phyloP scores from a whole-genome alignment of 1,140 invertebrate genomes.

The Drosophila takahashii region DNA sequence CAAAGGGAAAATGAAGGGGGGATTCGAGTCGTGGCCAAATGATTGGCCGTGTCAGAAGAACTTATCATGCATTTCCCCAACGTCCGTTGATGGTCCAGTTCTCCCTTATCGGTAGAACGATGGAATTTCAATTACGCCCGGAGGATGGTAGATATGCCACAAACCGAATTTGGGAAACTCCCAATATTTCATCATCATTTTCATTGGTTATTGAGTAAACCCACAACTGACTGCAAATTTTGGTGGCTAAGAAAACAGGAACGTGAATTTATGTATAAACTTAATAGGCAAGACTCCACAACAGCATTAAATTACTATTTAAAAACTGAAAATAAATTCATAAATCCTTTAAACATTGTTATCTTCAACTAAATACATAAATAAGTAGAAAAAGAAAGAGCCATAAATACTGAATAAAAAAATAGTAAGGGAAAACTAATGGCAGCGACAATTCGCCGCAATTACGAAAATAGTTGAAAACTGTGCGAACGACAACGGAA shows the following conservation, averaged over 20 bases:
- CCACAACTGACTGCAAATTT: not conserved
- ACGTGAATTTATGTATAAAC: not conserved
- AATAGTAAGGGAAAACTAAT: slow-evolving; percentile 24
- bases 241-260: slow-evolving; percentile 4
- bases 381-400: slow-evolving; percentile 13
- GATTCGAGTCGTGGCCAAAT: slow-evolving; percentile 45
- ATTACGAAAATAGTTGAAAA: slow-evolving; percentile 58
- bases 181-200: not conserved
- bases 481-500: slow-evolving; percentile 59
- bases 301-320: slow-evolving; percentile 17
- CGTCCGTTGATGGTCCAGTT: slow-evolving; percentile 34
- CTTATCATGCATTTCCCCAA: slow-evolving; percentile 67
- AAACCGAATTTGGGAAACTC: slow-evolving; percentile 12
- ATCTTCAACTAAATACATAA: slow-evolving; percentile 33
- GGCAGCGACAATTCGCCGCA: slow-evolving; percentile 48
- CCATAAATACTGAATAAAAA: slow-evolving; percentile 16
- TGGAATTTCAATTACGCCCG: slow-evolving; percentile 68
- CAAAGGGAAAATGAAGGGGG: not conserved
- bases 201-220: not conserved
- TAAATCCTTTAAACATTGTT: slow-evolving; percentile 19
- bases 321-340: slow-evolving; percentile 27
- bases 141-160: slow-evolving; percentile 3
- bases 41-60: slow-evolving; percentile 78
- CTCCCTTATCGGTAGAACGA: slow-evolving; percentile 49
- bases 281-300: too few relatives aligned